These are phyloP conservation scores for Synergus umbraculus DNA, from an alignment of 2,888 invertebrate genomes.

Conservation along the genomic window DNA sequence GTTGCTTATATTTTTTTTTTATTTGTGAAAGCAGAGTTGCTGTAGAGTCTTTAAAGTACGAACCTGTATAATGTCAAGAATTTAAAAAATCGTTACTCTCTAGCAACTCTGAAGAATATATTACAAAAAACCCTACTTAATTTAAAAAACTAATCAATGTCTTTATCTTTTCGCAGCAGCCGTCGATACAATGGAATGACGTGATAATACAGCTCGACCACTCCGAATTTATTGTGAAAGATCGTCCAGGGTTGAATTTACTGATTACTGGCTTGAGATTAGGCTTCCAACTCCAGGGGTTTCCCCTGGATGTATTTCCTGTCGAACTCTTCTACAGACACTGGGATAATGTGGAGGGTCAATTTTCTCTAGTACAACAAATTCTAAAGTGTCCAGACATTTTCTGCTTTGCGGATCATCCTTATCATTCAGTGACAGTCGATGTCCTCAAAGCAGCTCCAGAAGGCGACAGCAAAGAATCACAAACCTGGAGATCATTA, in stretches of 20 bases:
- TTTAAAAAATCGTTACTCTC: neutral
- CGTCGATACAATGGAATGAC: constrained; percentile 94
- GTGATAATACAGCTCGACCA: constrained; percentile 95
- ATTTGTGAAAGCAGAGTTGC: neutral
- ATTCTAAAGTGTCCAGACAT: constrained; percentile 95
- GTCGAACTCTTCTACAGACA: constrained; percentile 92
- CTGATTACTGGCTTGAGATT: constrained; percentile 89
- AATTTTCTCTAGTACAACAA: constrained; percentile 91
- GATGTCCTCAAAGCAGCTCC: constrained; percentile 96
- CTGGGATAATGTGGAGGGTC: constrained; percentile 96
- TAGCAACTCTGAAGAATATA: neutral
- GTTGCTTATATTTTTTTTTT: constrained; percentile 55
- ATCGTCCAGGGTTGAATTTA: constrained; percentile 90
- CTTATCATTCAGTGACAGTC: constrained; percentile 90
- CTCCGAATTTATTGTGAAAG: constrained; percentile 91
- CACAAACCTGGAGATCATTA: constrained; percentile 94
- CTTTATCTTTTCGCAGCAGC: constrained; percentile 74
- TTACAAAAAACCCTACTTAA: neutral
- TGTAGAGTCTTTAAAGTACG: neutral
- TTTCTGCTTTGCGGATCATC: constrained; percentile 95
- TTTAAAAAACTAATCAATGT: constrained; percentile 5
- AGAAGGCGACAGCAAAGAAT: constrained; percentile 95
- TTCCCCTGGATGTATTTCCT: constrained; percentile 87
- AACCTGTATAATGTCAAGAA: no score
- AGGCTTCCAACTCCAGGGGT: constrained; percentile 88